Percentiles rank a stretch among this genome's conserved stretches.
phyloP scores from a whole-genome alignment of 2,888 invertebrate genomes.

The Ryuthela nishihirai region DNA sequence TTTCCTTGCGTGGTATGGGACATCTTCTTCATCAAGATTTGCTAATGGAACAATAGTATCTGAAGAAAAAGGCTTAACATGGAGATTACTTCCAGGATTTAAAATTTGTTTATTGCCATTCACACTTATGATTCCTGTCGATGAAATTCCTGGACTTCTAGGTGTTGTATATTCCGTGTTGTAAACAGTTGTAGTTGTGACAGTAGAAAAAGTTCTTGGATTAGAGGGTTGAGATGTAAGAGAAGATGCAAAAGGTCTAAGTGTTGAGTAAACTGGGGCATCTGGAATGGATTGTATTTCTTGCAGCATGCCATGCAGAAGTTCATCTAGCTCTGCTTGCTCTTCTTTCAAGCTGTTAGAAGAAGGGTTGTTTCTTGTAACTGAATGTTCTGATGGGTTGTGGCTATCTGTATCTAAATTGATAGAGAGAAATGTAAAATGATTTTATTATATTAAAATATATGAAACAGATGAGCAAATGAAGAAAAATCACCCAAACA shows the following conservation, averaged over 20 bases:
- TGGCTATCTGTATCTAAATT: constrained; percentile 24
- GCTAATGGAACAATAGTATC: constrained; percentile 16
- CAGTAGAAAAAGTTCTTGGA: constrained; percentile 31
- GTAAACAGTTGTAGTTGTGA: constrained; percentile 14
- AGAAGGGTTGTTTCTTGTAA: neutral
- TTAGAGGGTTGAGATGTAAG: constrained; percentile 31
- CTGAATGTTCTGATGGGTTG: constrained; percentile 21
- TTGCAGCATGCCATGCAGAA: constrained; percentile 78
- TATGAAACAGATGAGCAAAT: too few species aligned
- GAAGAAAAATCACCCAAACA: too few species aligned
- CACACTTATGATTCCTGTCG: constrained; percentile 29
- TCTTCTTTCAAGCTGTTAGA: constrained; percentile 51
- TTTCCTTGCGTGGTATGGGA: constrained; percentile 87
- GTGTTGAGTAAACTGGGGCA: constrained; percentile 43
- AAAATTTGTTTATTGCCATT: constrained; percentile 29
- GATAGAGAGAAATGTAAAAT: neutral
- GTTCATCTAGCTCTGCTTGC: constrained; percentile 63
- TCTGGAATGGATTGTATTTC: constrained; percentile 78
- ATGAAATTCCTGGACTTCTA: constrained; percentile 1
- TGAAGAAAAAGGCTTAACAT: constrained; percentile 4
- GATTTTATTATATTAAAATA: too few species aligned
- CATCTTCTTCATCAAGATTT: constrained; percentile 32
- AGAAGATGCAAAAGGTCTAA: constrained; percentile 35
- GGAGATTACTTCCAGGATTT: constrained; percentile 1
- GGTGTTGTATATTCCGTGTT: constrained; percentile 12